Base-by-base conservation (phyloP, 2,113 vertebrate species). In the Rhineura floridana region DNA sequence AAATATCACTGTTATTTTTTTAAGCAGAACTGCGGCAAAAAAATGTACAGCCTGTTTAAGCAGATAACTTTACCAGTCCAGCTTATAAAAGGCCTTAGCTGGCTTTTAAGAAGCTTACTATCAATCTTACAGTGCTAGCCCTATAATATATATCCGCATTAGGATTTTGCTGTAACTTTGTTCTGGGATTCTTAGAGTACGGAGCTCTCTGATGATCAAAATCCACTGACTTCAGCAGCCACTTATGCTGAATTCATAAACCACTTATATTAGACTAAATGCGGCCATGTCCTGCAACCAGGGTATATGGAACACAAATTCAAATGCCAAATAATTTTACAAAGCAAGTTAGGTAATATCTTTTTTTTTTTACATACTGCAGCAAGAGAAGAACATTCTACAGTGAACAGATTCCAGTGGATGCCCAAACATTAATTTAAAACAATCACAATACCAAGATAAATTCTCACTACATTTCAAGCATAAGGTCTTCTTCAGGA, bases 61-160 rank as follows among this genome's bases (percentile, higher is more conserved):
- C 50, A 94, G 94, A 91, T 95, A 94, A 95, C 86, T 91, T 91
- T 87, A 91, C 86, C 84, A 93, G 73, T 78, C 82, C 88, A 89
- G 82, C 46, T 96, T 86, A 63, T 92, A 93, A 96, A 95, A 89
- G 86, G 72, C 62, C 87, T 94, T 88, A 96, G 90, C 28, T 84
- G 94, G 87, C 69, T 92, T 96, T 96, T 94, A 91, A 94, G 91
- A 90, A 91, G 79, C 52, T 95, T 94, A 90, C 85, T 89, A 95
- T 96, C 93, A 95, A 86, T 94, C 92, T 94, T 95, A 78, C 80
- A 89, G 83, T 93, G 91, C 81, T 94, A 91, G 73, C 87, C 91
- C 81, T 95, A 88, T 93, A 92, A 93, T 3, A 39, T 2, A 42
- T 36, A 92, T 28, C 73, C 25, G 0, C 92, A 93, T 94, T 92